Base-by-base conservation (phyloP, 2,888 invertebrate genomes). In the Tetanocera ferruginea region DNA sequence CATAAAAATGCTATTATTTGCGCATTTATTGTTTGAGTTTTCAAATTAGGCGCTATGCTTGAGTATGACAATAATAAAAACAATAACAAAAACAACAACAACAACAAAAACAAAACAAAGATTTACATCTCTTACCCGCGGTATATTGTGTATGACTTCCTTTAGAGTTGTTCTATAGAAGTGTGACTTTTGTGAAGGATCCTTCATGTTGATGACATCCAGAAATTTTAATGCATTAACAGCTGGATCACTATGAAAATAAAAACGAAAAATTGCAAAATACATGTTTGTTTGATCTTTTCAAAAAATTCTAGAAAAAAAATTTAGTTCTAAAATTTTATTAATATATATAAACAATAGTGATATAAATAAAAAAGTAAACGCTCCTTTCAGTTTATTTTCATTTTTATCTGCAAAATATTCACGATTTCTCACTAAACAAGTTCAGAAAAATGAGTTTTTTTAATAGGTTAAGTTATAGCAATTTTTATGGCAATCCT, bases 201-300 rank as follows among this genome's bases (percentile, higher is more conserved):
- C 97, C 90, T 97, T 97, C 94, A 96, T 95, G 85, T 95, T 95
- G 86, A 98, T 94, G 80, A 96, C 95, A 89, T 99, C 98, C 83
- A 99, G 91, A 87, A 96, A 96, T 90, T 98, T 97, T 84, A 99
- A 92, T 19, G 97, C 97, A 84, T 95, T 95, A 77, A 98, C 96
- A 43, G 96, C 94, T 66, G 96, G 94, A 91, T 98, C 98, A 86
- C 96, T 96, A 90, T n/a, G n/a, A n/a, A 82, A 81, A 84, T 34
- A 28, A 66, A n/a, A 71, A 51, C 77, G 70, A 81, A 19, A 76
- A 72, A 70, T 73, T 78, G 76, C 69, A 34, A 79, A 82, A 80
- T 73, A 79, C 79, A 77, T 14, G 19, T 14, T 64, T n/a, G 64
- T 57, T 11, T 6, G 23, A 57, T 11, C n/a, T 8, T n/a, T n/a